Conservation (phyloP, 2,888 invertebrate genomes). For the Philereme vetulata region DNA sequence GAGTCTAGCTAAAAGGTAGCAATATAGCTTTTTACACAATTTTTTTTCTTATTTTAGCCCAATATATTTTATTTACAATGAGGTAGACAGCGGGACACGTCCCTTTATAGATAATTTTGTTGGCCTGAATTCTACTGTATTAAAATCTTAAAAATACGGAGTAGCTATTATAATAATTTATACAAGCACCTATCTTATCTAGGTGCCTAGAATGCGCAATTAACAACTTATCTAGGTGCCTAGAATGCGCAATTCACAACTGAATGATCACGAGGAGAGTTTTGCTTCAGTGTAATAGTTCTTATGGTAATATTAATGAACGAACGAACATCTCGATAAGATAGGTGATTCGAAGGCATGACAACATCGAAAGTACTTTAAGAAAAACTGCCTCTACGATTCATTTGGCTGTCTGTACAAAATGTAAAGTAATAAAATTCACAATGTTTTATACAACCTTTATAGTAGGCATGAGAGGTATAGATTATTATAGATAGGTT, state of each 20-base stretch:
- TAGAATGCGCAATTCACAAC: constrained; percentile 8
- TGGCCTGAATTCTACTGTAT: constrained; percentile 57
- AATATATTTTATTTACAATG: constrained; percentile 77
- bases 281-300: constrained; percentile 15
- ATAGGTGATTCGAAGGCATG: constrained; percentile 25
- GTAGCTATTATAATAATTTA: constrained; percentile 13
- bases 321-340: constrained; percentile 21
- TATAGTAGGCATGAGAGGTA: constrained; percentile 34
- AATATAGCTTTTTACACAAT: constrained; percentile 49
- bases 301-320: constrained; percentile 8
- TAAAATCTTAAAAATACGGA: constrained; percentile 34
- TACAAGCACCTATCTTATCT: constrained; percentile 17
- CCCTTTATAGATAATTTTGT: constrained; percentile 68
- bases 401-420: constrained; percentile 32
- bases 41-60: constrained; percentile 71
- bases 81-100: constrained; percentile 75
- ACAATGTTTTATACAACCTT: constrained; percentile 39
- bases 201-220: constrained; percentile 8
- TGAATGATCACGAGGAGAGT: constrained; percentile 3
- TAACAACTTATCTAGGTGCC: constrained; percentile 4
- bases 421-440: constrained; percentile 33
- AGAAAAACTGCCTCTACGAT: constrained; percentile 30
- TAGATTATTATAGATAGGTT: constrained; percentile 22
- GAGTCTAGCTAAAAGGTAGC: constrained; percentile 58
- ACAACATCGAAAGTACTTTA: constrained; percentile 25